A percentile compares a stretch with the other conserved stretches of the same genome.
Evolutionary conservation across 2,113 vertebrate genomes (phyloP).

Genomic region (Tragelaphus imberbis): DNA sequence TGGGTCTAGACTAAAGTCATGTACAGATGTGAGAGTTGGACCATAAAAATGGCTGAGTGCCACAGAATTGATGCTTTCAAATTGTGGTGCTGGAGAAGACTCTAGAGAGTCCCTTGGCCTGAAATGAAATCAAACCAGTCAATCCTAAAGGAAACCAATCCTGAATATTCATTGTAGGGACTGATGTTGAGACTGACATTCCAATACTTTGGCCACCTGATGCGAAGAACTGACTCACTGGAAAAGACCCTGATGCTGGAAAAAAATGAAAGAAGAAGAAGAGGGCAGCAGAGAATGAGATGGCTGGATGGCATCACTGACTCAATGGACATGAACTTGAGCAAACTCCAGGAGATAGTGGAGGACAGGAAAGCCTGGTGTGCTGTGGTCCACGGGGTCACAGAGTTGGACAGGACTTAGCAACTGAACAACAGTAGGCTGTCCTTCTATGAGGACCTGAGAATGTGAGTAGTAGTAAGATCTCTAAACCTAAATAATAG

Average conservation of each 20-base stretch:
- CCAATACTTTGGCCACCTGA: background rate
- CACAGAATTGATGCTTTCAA: background rate
- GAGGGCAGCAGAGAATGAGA: background rate
- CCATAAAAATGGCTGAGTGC: background rate
- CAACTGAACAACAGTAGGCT: background rate
- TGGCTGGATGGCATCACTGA: background rate
- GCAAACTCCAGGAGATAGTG: background rate
- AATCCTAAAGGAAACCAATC: background rate
- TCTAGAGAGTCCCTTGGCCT: background rate
- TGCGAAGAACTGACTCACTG: background rate
- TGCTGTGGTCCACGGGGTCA: background rate
- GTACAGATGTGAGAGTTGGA: background rate
- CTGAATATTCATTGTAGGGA: background rate
- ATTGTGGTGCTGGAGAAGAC: background rate
- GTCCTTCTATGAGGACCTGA: background rate
- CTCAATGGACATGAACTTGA: background rate
- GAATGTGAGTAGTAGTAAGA: background rate
- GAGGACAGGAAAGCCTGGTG: background rate
- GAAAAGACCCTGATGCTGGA: background rate
- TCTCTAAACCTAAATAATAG: background rate
- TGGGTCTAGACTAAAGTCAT: background rate
- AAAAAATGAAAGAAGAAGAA: background rate
- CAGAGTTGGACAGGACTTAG: background rate
- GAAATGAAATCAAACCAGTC: background rate
- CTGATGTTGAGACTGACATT: background rate